Evolutionary conservation across 2,797 vertebrate genomes (phyloP), one percentile per base, ranked within the genome.

Genomic region (Typhlichthys eigenmanni): DNA sequence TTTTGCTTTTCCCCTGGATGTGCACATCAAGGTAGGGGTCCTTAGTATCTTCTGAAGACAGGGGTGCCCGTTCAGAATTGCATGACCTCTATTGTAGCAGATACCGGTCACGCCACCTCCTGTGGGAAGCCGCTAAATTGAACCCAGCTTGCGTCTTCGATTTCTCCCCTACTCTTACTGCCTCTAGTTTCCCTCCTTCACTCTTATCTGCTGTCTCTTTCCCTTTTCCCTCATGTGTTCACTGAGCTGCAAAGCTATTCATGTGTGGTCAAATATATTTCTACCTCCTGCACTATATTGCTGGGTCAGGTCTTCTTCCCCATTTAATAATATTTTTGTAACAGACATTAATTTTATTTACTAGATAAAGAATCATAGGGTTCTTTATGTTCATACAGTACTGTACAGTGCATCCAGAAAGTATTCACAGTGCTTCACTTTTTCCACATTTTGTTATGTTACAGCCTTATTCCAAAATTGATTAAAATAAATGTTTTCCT

Each of bases 91-190:
- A 89, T 91, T 90, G 88, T 89, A 89, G 87, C 83, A 81, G 83
- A 88, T 87, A 88, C 90, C 88, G 91, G 90, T 91, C 92, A 91
- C 88, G 85, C 83, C 80, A 85, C 87, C 90, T 91, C 90, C 91
- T 89, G 84, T 92, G 89, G 91, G 91, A 91, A 88, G 83, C 80
- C 84, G 91, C 83, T 89, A 93, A 92, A 94, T 92, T 92, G 91
- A 94, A 93, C 91, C 84, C 89, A 91, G 91, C 91, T 92, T 92
- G 88, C 85, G 88, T 89, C 89, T 94, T 92, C 85, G 85, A 90
- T 91, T 90, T 91, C 87, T 79, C 82, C 71, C 80, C 69, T 75
- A 66, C 85, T 81, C 76, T 64, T 80, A 79, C 85, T 84, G 85
- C 83, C 85, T 82, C 83, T 76, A 55, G 78, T 83, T 79, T 79